Conservation (phyloP, 2,797 vertebrate genomes). For the Manis pentadactyla region DNA sequence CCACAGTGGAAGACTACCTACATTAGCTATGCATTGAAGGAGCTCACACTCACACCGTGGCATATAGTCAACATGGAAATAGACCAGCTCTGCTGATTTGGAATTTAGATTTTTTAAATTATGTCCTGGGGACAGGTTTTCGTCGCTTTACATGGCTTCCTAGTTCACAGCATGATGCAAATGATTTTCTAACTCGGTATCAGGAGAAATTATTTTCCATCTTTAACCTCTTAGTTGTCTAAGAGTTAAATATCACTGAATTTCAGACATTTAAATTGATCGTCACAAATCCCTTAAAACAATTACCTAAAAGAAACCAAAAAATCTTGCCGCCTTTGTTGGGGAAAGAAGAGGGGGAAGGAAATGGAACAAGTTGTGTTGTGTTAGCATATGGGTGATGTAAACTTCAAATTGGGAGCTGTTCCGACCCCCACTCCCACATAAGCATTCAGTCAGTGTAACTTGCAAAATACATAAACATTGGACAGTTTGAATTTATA, state of each 20-base stretch:
- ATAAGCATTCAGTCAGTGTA: slow-evolving; percentile 90
- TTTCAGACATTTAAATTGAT: slow-evolving; percentile 86
- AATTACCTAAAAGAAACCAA: slow-evolving; percentile 88
- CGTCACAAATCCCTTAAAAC: slow-evolving; percentile 83
- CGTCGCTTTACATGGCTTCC: slow-evolving; percentile 93
- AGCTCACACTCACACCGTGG: slow-evolving; percentile 77
- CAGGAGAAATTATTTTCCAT: slow-evolving; percentile 89
- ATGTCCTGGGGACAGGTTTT: slow-evolving; percentile 92
- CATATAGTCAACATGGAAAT: slow-evolving; percentile 83
- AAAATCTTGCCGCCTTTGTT: slow-evolving; percentile 84
- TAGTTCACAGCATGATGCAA: slow-evolving; percentile 97
- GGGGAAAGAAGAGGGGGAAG: slow-evolving; percentile 76
- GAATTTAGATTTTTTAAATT: slow-evolving; percentile 89
- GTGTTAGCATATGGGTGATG: slow-evolving; percentile 88
- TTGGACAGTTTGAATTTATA: slow-evolving; percentile 90
- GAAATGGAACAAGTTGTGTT: slow-evolving; percentile 83
- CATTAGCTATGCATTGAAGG: slow-evolving; percentile 93
- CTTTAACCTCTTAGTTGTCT: slow-evolving; percentile 89
- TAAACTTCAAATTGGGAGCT: slow-evolving; percentile 86
- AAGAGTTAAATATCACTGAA: slow-evolving; percentile 88
- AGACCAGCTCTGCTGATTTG: slow-evolving; percentile 89
- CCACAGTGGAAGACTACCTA: slow-evolving; percentile 98
- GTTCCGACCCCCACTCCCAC: slow-evolving; percentile 86
- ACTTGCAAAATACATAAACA: slow-evolving; percentile 89
- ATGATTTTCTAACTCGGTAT: slow-evolving; percentile 92